Base-by-base conservation (phyloP, 2,113 vertebrate genomes). In the Hippocampus zosterae region DNA sequence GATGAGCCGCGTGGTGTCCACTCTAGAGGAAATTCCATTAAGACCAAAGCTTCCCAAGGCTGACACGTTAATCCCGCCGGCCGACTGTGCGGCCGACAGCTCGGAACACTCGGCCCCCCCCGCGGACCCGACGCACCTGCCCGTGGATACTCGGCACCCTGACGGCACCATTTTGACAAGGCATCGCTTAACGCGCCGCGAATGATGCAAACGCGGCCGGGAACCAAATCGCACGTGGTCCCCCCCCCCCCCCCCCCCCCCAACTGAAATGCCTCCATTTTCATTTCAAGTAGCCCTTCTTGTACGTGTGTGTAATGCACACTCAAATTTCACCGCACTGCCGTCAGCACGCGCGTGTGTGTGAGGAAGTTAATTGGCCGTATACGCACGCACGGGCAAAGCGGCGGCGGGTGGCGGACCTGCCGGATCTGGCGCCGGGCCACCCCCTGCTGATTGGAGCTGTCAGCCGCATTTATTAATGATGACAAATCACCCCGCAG, bases 401-500 rank as follows among this genome's bases (percentile, higher is more conserved):
- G 76, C 81, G 67, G 78, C 64, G 23, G 76, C 37, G 64, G 84
- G 80, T 71, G 81, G 77, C 70, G 25, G 74, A 81, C 76, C 85
- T 88, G 88, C 83, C 87, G 83, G 71, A 81, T 76, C 85, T 89
- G 89, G 85, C 87, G 83, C 74, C 15, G 37, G 27, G 68, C 76
- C 66, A 64, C 73, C 60, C 74, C 87, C 85, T 44, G 73, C 89
- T 85, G 88, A 83, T 90, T 88, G 15, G 69, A 89, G 84, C 88
- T 91, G 91, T 92, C 91, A 90, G 23, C 73, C 5, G 15, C 69
- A 25, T 90, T 88, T 87, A 90, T 92, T 92, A 92, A 92, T 72
- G 71, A 90, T 91, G 91, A 92, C 91, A 84, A 91, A 92, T 91
- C 84, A 85, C 89, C 82, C 74, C 75, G 79, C 78, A 63, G 71